Evolutionary conservation across 2,797 vertebrate genomes (phyloP), one percentile per base, ranked within the genome.

Genomic region (Macrochelys suwanniensis): DNA sequence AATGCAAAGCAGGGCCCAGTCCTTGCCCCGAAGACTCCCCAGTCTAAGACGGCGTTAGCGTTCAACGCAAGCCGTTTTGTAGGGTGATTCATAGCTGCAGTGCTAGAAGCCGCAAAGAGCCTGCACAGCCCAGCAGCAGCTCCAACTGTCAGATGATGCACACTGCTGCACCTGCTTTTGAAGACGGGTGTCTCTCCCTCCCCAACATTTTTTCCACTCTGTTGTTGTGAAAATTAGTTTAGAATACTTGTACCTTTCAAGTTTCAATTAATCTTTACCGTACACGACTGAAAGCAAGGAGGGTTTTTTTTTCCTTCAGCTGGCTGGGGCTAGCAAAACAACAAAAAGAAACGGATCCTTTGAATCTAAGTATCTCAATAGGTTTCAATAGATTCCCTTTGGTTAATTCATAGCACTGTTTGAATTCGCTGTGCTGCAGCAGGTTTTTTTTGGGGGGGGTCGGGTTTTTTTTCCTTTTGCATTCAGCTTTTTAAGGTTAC

Each of bases 201-300:
- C 71, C 71, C 42, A 16, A 16, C 26, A 76, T 47, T 16, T 45
- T 42, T 26, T 28, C 45, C 81, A 2, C 7, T 13, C 53, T 26
- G 59, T 85, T 82, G 61, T 83, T 92, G 81, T 26, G 80, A 94
- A 89, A 45, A 91, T 93, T 56, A 90, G 90, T 96, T 91, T 90
- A 42, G 31, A 82, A 89, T 74, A 59, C 90, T 81, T 56, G 87
- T 25, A 87, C 77, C 71, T 96, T 92, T 74, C 92, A 79, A 87
- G 80, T 92, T 83, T 45, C 82, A 81, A 74, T 89, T 89, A 88
- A 68, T 92, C 87, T 93, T 82, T 49, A 51, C n/a, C 19, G 16
- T 78, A 54, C 33, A 45, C 13, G 4, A 79, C 89, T 87, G 93
- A 92, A 91, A 89, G 81, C 84, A 90, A 33, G 5, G 15, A 31